phyloP scores from a whole-genome alignment of 2,113 vertebrate species.

The Corythaixoides concolor region DNA sequence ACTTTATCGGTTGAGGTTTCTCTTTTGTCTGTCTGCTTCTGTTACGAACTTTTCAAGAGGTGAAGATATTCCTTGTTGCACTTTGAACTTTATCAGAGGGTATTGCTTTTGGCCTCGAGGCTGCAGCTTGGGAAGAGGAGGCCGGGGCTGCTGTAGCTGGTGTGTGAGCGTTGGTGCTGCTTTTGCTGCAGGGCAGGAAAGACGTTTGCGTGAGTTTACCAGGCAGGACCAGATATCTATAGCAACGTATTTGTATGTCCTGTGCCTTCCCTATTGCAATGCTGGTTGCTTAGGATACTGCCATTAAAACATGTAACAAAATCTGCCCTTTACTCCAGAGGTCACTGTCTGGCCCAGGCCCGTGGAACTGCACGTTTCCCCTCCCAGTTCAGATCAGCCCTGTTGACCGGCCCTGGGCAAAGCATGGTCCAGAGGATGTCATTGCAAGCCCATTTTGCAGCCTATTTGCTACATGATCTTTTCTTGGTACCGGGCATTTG shows the following conservation, averaged over 20 bases:
- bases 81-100: background rate
- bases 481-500: background rate
- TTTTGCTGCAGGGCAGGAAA: background rate
- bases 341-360: background rate
- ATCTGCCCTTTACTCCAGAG: background rate
- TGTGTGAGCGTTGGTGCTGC: background rate
- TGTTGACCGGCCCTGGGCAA: background rate
- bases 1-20: background rate
- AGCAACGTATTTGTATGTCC: slow-evolving; percentile 41
- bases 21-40: background rate
- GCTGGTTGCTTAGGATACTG: slow-evolving; percentile 45
- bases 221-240: slow-evolving; percentile 15
- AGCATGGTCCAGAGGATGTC: background rate
- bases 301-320: slow-evolving; percentile 21
- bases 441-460: background rate
- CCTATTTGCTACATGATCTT: background rate
- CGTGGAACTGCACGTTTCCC: background rate
- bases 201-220: background rate
- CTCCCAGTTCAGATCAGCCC: background rate
- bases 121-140: background rate
- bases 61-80: background rate
- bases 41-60: background rate
- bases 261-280: background rate
- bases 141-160: background rate
- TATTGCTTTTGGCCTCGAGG: background rate